phyloP scores from a whole-genome alignment of 2,888 invertebrate genomes.

The Thelaira solivaga region DNA sequence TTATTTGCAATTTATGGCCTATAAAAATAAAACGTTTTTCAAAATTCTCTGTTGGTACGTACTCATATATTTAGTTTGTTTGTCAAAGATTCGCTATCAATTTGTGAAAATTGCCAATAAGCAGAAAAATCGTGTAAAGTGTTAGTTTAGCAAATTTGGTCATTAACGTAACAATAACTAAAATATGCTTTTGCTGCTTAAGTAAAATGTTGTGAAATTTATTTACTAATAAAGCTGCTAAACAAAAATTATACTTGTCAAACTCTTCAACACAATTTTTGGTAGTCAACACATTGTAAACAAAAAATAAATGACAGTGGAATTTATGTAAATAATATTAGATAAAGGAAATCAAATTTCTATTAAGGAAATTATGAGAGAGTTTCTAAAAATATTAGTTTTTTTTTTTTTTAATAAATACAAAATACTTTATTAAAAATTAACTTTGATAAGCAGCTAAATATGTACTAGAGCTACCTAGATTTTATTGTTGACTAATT shows the following conservation, averaged over 20 bases:
- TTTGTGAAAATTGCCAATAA: conserved; percentile 2
- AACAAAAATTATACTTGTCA: conserved; percentile 25
- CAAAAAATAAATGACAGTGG: background rate
- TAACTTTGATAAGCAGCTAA: too few relatives aligned
- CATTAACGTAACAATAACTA: conserved; percentile 49
- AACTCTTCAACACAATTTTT: conserved; percentile 14
- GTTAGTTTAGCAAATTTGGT: conserved; percentile 52
- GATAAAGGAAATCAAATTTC: too few relatives aligned
- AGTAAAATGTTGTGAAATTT: conserved; percentile 21
- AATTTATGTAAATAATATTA: background rate
- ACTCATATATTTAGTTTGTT: too few relatives aligned
- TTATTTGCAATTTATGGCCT: conserved; percentile 4
- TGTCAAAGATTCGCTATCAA: conserved; percentile 16
- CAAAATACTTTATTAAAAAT: too few relatives aligned
- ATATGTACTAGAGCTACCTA: too few relatives aligned
- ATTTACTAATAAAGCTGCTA: conserved; percentile 22
- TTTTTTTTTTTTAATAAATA: too few relatives aligned
- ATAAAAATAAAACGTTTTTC: background rate
- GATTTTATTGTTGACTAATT: too few relatives aligned
- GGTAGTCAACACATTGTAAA: background rate
- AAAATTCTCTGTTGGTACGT: background rate
- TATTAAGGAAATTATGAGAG: too few relatives aligned
- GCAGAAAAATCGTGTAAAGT: conserved; percentile 2
- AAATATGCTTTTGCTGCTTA: conserved; percentile 8
- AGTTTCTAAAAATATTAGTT: too few relatives aligned